Evolutionary conservation across 2,113 vertebrate genomes (phyloP).

Genomic region (Varanus salvator): DNA sequence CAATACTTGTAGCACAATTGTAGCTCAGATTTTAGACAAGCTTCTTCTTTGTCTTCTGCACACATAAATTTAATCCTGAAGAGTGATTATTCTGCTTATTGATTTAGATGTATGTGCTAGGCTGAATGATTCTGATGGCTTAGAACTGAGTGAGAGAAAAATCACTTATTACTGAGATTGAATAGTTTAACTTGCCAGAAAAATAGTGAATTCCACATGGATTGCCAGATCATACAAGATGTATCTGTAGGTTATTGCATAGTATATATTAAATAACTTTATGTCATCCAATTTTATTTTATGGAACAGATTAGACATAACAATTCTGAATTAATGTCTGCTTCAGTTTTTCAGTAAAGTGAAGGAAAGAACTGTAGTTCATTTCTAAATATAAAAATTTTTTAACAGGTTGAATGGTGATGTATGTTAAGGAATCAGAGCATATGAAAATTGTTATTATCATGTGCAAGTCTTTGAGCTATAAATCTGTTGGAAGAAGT

Average conservation of each 20-base stretch:
- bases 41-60: slow-evolving; percentile 38
- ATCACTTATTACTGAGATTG: slow-evolving; percentile 13
- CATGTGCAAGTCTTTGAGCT: not conserved
- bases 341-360: slow-evolving; percentile 10
- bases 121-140: slow-evolving; percentile 31
- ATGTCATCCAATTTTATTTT: not conserved
- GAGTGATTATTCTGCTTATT: slow-evolving; percentile 36
- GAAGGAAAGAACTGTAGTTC: slow-evolving; percentile 25
- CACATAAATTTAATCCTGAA: slow-evolving; percentile 24
- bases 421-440: slow-evolving; percentile 40
- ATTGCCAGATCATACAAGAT: not conserved
- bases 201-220: not conserved
- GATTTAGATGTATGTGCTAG: slow-evolving; percentile 38
- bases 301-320: not conserved
- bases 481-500: slow-evolving; percentile 29
- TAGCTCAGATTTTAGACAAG: slow-evolving; percentile 10
- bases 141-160: slow-evolving; percentile 22
- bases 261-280: slow-evolving; percentile 1
- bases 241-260: not conserved
- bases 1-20: slow-evolving; percentile 6
- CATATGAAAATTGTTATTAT: slow-evolving; percentile 21
- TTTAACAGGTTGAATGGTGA: slow-evolving; percentile 9
- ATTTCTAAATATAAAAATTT: slow-evolving; percentile 31
- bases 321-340: not conserved
- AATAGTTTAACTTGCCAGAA: slow-evolving; percentile 35